A percentile compares a stretch with the other conserved stretches of the same genome.
Evolutionary conservation across 2,888 invertebrate genomes (phyloP).

Genomic region (Nymphalis c-album): DNA sequence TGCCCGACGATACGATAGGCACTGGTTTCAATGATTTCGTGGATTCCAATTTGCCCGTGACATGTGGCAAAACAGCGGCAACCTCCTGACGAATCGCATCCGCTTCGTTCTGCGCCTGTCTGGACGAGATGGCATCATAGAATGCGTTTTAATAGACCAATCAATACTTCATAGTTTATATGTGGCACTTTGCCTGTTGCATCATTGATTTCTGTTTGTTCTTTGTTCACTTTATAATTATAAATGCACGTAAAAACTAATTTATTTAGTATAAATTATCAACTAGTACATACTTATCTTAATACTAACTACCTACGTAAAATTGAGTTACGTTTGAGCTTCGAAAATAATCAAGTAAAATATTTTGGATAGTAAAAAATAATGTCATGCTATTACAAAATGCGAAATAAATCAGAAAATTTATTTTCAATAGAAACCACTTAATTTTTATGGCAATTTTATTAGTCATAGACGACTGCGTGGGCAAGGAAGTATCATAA

Average conservation of each 20-base stretch:
- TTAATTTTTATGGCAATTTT: slow-evolving; percentile 23
- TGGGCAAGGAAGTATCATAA: slow-evolving; percentile 23
- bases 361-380: not conserved
- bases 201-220: not conserved
- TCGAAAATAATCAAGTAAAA: too few species aligned
- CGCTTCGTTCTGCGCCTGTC: slow-evolving; percentile 52
- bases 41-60: slow-evolving; percentile 45
- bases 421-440: slow-evolving; percentile 21
- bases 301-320: too few species aligned
- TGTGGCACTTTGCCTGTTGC: not conserved
- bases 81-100: slow-evolving; percentile 54
- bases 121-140: slow-evolving; percentile 40
- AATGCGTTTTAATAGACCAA: slow-evolving; percentile 22
- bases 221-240: too few species aligned
- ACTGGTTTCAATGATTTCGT: slow-evolving; percentile 66
- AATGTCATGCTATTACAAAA: not conserved
- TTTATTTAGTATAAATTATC: not conserved
- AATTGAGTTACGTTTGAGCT: too few species aligned
- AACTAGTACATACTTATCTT: too few species aligned
- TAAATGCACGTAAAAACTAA: not conserved
- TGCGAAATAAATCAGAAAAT: not conserved
- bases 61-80: slow-evolving; percentile 51
- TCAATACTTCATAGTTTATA: slow-evolving; percentile 9
- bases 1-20: slow-evolving; percentile 64
- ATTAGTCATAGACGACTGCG: slow-evolving; percentile 31